These are phyloP conservation scores for Leptobrachium ailaonicum DNA, from an alignment of 2,113 vertebrate genomes.

Conservation along the genomic window DNA sequence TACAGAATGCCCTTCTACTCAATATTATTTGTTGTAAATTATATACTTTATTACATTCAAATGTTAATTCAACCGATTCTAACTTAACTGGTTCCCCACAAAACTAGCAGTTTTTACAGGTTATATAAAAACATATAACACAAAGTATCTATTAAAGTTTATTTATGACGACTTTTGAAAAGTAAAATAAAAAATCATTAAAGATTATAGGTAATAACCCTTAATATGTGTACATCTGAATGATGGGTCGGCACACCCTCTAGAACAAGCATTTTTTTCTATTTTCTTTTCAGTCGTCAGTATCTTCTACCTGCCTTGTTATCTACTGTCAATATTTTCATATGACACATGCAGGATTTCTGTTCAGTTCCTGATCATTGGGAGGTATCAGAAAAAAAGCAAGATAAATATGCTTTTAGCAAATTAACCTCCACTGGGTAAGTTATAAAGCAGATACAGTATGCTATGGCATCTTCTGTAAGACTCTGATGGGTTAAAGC, in stretches of 20 bases:
- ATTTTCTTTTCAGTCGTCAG: slow-evolving; percentile 50
- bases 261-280: slow-evolving; percentile 49
- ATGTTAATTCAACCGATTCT: too few relatives aligned
- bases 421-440: slow-evolving; percentile 58
- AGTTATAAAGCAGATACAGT: slow-evolving; percentile 48
- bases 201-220: neutral
- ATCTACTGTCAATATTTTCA: slow-evolving; percentile 75
- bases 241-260: slow-evolving; percentile 43
- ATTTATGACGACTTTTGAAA: too few relatives aligned
- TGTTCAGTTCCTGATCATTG: slow-evolving; percentile 60
- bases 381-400: slow-evolving; percentile 52
- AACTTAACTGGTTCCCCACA: too few relatives aligned
- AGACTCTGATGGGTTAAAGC: too few relatives aligned
- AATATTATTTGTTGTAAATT: too few relatives aligned
- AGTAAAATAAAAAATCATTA: neutral
- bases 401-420: slow-evolving; percentile 64
- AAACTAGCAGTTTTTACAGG: too few relatives aligned
- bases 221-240: slow-evolving; percentile 14
- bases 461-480: slow-evolving; percentile 57
- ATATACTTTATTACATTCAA: too few relatives aligned
- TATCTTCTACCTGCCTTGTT: slow-evolving; percentile 56
- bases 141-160: too few relatives aligned
- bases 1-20: too few relatives aligned
- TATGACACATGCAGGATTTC: slow-evolving; percentile 55
- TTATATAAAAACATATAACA: too few relatives aligned